Conservation (phyloP, 2,888 invertebrate genomes). For the Caenorhabditis sp. region DNA sequence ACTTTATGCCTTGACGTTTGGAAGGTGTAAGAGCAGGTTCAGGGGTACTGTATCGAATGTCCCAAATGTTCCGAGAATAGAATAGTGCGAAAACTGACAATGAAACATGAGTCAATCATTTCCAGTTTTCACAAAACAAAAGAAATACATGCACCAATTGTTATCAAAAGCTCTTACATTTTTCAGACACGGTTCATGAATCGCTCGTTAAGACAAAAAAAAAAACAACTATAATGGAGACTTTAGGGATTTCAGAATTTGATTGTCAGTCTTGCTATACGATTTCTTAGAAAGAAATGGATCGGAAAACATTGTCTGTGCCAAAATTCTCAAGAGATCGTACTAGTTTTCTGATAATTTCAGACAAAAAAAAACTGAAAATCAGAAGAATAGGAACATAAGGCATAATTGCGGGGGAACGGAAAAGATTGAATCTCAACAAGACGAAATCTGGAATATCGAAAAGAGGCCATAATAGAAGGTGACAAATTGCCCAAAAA, state of each 20-base stretch:
- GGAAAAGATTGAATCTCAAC: too few relatives aligned
- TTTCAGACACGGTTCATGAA: background rate
- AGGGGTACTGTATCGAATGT: background rate
- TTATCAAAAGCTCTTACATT: background rate
- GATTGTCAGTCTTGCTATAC: background rate
- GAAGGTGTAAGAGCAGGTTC: too few relatives aligned
- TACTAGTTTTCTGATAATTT: background rate
- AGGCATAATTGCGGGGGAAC: too few relatives aligned
- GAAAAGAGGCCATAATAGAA: too few relatives aligned
- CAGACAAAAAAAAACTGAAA: background rate
- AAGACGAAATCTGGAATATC: too few relatives aligned
- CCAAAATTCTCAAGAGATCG: background rate
- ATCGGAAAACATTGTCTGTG: background rate
- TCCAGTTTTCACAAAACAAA: background rate
- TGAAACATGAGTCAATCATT: background rate
- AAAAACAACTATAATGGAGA: background rate
- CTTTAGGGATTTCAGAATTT: conserved; percentile 16
- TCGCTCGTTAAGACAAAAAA: background rate
- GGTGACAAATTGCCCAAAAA: too few relatives aligned
- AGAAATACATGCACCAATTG: background rate
- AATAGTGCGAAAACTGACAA: background rate
- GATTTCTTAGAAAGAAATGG: background rate
- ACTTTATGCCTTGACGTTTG: too few relatives aligned
- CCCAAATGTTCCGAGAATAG: background rate
- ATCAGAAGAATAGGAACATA: background rate